Percentiles rank a stretch among this genome's conserved stretches.
phyloP scores from a whole-genome alignment of 2,797 vertebrate species.

The Diplodus sargus region DNA sequence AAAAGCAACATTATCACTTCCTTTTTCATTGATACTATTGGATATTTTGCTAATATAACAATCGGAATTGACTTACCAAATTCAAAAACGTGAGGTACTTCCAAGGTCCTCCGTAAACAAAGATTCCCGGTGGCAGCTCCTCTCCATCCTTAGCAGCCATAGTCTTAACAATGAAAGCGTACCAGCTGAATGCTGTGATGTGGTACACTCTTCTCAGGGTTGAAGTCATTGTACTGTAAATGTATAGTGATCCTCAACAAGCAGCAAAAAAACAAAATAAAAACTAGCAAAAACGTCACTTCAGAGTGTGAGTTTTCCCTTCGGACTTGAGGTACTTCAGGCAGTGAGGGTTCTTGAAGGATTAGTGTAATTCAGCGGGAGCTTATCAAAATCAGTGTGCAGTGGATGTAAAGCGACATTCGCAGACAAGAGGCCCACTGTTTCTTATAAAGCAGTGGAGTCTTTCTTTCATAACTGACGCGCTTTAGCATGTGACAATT shows the following conservation, averaged over 20 bases:
- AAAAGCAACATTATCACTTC: not conserved
- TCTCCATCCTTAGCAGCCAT: slow-evolving; percentile 66
- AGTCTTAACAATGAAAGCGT: slow-evolving; percentile 79
- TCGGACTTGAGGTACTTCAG: slow-evolving; percentile 15
- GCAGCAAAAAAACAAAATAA: slow-evolving; percentile 16
- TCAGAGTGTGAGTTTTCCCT: slow-evolving; percentile 15
- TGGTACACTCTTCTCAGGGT: slow-evolving; percentile 79
- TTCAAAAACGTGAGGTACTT: slow-evolving; percentile 94
- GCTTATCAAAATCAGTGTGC: slow-evolving; percentile 60
- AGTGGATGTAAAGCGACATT: slow-evolving; percentile 42
- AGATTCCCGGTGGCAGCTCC: slow-evolving; percentile 78
- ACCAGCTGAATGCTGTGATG: slow-evolving; percentile 87
- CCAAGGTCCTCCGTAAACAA: slow-evolving; percentile 89
- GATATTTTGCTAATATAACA: not conserved
- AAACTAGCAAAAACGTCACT: not conserved
- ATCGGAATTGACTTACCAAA: slow-evolving; percentile 85
- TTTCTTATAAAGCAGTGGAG: slow-evolving; percentile 56
- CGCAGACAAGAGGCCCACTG: slow-evolving; percentile 78
- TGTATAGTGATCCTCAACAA: not conserved
- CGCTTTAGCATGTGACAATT: slow-evolving; percentile 67
- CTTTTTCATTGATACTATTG: not conserved
- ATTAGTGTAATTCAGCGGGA: slow-evolving; percentile 66
- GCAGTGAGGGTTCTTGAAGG: slow-evolving; percentile 58
- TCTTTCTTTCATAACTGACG: slow-evolving; percentile 65
- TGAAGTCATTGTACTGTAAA: slow-evolving; percentile 75